Conservation (phyloP, 2,113 vertebrate species). For the Formicarius rufipectus region DNA sequence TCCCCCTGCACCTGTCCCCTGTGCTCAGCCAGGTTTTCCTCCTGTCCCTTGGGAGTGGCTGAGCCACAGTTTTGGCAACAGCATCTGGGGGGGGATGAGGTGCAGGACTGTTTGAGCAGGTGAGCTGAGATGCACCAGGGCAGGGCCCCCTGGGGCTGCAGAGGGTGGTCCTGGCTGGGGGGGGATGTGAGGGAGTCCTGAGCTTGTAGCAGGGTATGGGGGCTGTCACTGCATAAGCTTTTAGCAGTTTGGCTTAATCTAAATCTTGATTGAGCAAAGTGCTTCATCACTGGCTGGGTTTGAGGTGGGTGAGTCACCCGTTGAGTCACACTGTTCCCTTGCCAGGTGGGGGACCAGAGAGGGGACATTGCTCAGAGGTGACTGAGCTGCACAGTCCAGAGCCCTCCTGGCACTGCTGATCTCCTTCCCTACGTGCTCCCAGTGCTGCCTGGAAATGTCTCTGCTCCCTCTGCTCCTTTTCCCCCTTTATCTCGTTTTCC, state of each 20-base stretch:
- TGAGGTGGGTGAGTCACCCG: not conserved
- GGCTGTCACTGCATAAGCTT: not conserved
- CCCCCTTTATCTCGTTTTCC: rapidly evolving
- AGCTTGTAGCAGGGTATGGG: rapidly evolving
- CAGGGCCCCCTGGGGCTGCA: not conserved
- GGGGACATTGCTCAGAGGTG: not conserved
- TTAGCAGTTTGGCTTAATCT: not conserved
- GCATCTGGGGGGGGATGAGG: not conserved
- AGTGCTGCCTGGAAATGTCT: rapidly evolving
- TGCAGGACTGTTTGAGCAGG: not conserved
- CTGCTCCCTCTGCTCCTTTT: rapidly evolving
- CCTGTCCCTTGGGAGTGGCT: not conserved
- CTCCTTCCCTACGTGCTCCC: rapidly evolving
- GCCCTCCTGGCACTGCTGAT: rapidly evolving
- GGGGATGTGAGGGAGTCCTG: not conserved
- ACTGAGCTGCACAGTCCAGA: rapidly evolving
- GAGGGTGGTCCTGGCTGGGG: not conserved
- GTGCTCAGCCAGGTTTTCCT: not conserved
- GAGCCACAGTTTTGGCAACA: slow-evolving; percentile 38
- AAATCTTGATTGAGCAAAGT: not conserved
- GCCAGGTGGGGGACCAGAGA: not conserved
- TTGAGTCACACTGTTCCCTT: not conserved
- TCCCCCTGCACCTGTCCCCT: rapidly evolving
- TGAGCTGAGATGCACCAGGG: not conserved
- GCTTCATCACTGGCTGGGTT: not conserved